phyloP scores from a whole-genome alignment of 2,888 invertebrate genomes.

The Netelia inedita region DNA sequence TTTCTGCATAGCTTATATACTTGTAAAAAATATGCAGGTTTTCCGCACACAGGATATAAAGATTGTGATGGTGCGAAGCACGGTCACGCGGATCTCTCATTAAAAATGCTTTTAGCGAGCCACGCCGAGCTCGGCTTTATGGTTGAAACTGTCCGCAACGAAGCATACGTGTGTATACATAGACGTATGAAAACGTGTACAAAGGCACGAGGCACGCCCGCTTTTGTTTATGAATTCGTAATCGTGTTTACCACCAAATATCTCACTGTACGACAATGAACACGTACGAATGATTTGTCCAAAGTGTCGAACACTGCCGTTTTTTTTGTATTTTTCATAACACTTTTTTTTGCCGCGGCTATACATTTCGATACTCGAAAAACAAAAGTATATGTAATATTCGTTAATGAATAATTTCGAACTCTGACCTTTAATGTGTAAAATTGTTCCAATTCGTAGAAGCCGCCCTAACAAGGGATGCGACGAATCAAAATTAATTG shows the following conservation, averaged over 20 bases:
- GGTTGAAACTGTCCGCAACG: slow-evolving; percentile 23
- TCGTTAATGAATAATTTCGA: no score
- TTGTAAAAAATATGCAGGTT: background rate
- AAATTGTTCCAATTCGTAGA: background rate
- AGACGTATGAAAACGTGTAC: slow-evolving; percentile 4
- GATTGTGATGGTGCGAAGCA: slow-evolving; percentile 71
- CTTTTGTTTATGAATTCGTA: slow-evolving; percentile 63
- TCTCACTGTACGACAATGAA: slow-evolving; percentile 45
- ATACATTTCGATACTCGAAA: background rate
- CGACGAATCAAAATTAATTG: slow-evolving; percentile 45
- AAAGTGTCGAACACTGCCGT: slow-evolving; percentile 11
- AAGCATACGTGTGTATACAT: slow-evolving; percentile 16
- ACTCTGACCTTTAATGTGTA: no score
- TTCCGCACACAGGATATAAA: slow-evolving; percentile 10
- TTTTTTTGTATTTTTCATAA: background rate
- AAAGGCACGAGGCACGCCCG: slow-evolving; percentile 31
- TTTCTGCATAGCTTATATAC: background rate
- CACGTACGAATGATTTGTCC: slow-evolving; percentile 48
- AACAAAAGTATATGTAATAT: background rate
- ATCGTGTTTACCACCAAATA: slow-evolving; percentile 42
- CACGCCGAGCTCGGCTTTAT: slow-evolving; percentile 59
- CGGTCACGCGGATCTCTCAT: slow-evolving; percentile 76
- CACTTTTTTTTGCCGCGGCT: slow-evolving; percentile 2
- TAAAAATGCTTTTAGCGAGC: slow-evolving; percentile 76
- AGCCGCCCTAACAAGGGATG: background rate